A percentile compares a stretch with the other conserved stretches of the same genome.
Evolutionary conservation across 2,888 invertebrate species (phyloP).

Genomic region (Antheraea yamamai): DNA sequence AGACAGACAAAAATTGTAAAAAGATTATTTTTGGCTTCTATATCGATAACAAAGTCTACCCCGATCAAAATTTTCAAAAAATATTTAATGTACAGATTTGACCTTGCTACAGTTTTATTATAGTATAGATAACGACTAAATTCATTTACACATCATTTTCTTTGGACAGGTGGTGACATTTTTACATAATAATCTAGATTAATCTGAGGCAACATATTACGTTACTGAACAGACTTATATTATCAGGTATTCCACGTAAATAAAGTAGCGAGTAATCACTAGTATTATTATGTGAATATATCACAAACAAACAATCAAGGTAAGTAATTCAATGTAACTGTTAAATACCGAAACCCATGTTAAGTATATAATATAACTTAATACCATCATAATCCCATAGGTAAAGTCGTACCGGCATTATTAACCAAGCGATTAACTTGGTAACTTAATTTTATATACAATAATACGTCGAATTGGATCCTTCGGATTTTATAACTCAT

Average conservation of each 20-base stretch:
- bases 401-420: slow-evolving; percentile 1
- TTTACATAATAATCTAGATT: not conserved
- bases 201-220: not conserved
- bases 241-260: not conserved
- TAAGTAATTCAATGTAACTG: not conserved
- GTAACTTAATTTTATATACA: slow-evolving; percentile 12
- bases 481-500: not conserved
- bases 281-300: not conserved
- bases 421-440: slow-evolving; percentile 14
- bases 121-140: too few relatives aligned
- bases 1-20: too few relatives aligned
- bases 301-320: not conserved
- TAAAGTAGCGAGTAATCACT: not conserved
- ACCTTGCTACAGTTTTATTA: too few relatives aligned
- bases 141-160: too few relatives aligned
- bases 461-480: slow-evolving; percentile 6
- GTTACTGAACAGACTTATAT: not conserved
- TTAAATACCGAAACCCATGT: not conserved
- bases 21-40: too few relatives aligned
- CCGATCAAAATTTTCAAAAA: too few relatives aligned
- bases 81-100: too few relatives aligned
- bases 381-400: slow-evolving; percentile 11
- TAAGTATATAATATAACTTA: slow-evolving; percentile 3
- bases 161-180: too few relatives aligned
- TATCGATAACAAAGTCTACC: too few relatives aligned